Base-by-base conservation (phyloP, 2,888 invertebrate species). In the Resseliella maxima region DNA sequence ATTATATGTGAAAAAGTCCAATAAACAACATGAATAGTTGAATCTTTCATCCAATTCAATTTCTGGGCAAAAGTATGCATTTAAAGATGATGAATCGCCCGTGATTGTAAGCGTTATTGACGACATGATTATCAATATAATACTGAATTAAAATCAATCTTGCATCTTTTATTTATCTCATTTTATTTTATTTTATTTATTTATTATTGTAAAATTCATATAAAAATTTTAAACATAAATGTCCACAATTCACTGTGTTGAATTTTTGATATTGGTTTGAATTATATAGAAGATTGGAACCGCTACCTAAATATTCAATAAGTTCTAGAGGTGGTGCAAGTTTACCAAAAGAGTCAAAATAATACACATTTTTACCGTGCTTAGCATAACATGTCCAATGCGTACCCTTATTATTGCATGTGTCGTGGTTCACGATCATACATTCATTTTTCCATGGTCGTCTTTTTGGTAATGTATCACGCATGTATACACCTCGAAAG, bases 1-100 rank as follows among this genome's bases (percentile, higher is more conserved):
- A 87, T 89, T 88, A 86, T 89, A 90, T n/a, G 89, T 89, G 85
- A 88, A 86, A 35, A 90, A 88, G 87, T 89, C 89, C 38, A 90
- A 87, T 31, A 89, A 87, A 12, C 89, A 89, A 24, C 89, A 88
- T 86, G 86, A 87, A 87, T 89, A 89, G 36, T 88, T 88, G 86
- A 88, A 72, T 18, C 72, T 35, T 5, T 36, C 72, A 72, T 72
- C 35, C 72, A 72, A 72, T 35, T 72, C 72, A 36, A 72, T 72
- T 72, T 72, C 72, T 18, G 72, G 72, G 15, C 15, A 18, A 72
- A 72, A 72, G n/a, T n/a, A 18, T 54, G 54, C n/a, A n/a, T 18
- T 54, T 54, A 54, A 18, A 12, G 54, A n/a, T 54, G 54, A 54
- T 12, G 10, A 10, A 18, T 72, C 15, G n/a, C 31, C 24, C 72